These are phyloP conservation scores for Phortica okadai DNA, from an alignment of 2,888 invertebrate species.

Conservation along the genomic window DNA sequence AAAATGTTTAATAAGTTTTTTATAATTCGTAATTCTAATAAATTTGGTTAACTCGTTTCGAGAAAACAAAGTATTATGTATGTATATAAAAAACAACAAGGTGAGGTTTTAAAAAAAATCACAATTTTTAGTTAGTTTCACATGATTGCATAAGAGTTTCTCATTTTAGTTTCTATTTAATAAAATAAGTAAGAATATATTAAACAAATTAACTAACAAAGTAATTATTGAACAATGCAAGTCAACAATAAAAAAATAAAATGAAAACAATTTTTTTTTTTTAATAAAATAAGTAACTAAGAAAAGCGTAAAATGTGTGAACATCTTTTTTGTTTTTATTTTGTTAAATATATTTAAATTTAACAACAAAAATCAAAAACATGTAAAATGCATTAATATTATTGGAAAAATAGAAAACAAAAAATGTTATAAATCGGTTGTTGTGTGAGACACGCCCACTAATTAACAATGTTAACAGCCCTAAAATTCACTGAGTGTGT, in stretches of 20 bases:
- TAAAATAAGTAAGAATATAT: constrained; percentile 1
- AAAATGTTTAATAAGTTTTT: constrained; percentile 1
- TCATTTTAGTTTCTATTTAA: background rate
- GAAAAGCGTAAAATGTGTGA: constrained; percentile 5
- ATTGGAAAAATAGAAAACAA: background rate
- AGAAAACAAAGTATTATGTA: constrained; percentile 18
- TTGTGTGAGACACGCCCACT: constrained; percentile 45
- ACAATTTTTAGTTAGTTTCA: constrained; percentile 29
- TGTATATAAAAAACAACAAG: constrained; percentile 15
- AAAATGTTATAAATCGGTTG: background rate
- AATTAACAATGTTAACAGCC: constrained; percentile 66
- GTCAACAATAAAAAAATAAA: background rate
- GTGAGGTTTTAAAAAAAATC: constrained; percentile 25
- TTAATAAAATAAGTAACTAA: constrained; percentile 16
- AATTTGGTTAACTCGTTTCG: constrained; percentile 13
- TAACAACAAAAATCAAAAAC: background rate
- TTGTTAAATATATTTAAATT: background rate
- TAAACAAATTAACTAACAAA: constrained; percentile 8
- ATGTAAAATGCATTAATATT: background rate
- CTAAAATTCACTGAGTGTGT: constrained; percentile 65
- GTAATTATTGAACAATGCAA: background rate
- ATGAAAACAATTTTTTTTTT: background rate
- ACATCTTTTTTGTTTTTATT: background rate
- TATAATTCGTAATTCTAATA: background rate
- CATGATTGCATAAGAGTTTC: constrained; percentile 21